Evolutionary conservation across 2,888 invertebrate species (phyloP).

Genomic region (Holacanthella duospinosa): DNA sequence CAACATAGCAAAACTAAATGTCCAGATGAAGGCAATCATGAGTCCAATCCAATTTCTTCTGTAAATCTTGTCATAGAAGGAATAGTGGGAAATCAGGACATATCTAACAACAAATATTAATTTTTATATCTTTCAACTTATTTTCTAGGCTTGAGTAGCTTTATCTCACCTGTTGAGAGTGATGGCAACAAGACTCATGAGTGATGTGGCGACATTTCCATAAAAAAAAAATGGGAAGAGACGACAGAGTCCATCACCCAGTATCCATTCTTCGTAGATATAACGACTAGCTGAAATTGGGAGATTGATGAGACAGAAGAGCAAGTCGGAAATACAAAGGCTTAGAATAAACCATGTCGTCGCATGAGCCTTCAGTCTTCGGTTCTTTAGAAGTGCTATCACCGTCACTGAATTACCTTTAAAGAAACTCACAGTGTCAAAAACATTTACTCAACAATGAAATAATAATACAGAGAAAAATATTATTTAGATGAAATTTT

Average conservation of each 20-base stretch:
- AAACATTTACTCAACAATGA: not conserved
- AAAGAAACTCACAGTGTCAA: not conserved
- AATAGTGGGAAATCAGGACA: constrained; percentile 70
- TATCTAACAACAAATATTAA: constrained; percentile 51
- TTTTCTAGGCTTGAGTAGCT: too few relatives aligned
- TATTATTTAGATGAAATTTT: not conserved
- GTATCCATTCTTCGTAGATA: constrained; percentile 68
- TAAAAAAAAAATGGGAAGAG: constrained; percentile 81
- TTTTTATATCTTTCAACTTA: too few relatives aligned
- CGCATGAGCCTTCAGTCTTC: constrained; percentile 67
- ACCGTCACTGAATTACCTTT: constrained; percentile 73
- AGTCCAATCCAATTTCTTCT: constrained; percentile 59
- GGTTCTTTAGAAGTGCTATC: constrained; percentile 63
- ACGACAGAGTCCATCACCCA: constrained; percentile 65
- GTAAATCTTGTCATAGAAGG: constrained; percentile 67
- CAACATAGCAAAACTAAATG: constrained; percentile 59
- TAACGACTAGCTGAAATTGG: constrained; percentile 69
- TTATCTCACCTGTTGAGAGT: constrained; percentile 66
- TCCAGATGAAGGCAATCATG: constrained; percentile 71
- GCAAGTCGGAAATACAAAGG: constrained; percentile 70
- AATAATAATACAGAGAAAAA: too few relatives aligned
- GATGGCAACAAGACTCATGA: constrained; percentile 80
- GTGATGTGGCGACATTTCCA: constrained; percentile 76
- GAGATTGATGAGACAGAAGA: constrained; percentile 73
- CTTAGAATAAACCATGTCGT: constrained; percentile 81